Conservation (phyloP, 2,113 vertebrate species). For the Ochotona princeps region DNA sequence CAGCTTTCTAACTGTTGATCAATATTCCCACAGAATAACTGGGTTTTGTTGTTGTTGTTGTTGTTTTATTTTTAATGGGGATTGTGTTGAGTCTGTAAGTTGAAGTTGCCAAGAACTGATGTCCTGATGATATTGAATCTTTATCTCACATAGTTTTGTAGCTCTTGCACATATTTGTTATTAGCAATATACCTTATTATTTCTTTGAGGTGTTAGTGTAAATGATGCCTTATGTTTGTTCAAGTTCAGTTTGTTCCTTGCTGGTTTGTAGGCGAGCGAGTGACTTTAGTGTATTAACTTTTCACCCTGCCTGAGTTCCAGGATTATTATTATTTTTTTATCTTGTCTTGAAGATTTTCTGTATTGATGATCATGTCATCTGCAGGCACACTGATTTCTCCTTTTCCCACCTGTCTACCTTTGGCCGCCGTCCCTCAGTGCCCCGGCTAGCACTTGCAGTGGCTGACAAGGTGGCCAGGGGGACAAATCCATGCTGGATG, state of each 20-base stretch:
- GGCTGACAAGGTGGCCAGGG: not conserved
- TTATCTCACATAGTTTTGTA: not conserved
- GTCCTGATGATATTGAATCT: not conserved
- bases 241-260: not conserved
- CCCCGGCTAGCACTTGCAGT: too few relatives aligned
- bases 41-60: not conserved
- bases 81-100: not conserved
- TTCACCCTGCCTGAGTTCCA: not conserved
- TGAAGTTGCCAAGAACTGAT: not conserved
- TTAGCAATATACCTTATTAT: not conserved
- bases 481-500: not conserved
- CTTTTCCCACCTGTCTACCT: not conserved
- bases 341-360: slow-evolving; percentile 17
- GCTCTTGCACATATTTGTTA: not conserved
- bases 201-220: not conserved
- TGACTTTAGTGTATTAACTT: not conserved
- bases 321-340: not conserved
- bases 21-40: not conserved
- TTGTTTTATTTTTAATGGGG: not conserved
- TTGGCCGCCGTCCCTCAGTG: not conserved
- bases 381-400: not conserved
- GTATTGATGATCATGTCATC: not conserved
- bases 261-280: not conserved
- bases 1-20: not conserved
- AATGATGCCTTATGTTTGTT: not conserved